Evolutionary conservation across 1,140 invertebrate genomes (phyloP), one percentile per base, ranked within the genome.

Genomic region (Lepidurus packardi): DNA sequence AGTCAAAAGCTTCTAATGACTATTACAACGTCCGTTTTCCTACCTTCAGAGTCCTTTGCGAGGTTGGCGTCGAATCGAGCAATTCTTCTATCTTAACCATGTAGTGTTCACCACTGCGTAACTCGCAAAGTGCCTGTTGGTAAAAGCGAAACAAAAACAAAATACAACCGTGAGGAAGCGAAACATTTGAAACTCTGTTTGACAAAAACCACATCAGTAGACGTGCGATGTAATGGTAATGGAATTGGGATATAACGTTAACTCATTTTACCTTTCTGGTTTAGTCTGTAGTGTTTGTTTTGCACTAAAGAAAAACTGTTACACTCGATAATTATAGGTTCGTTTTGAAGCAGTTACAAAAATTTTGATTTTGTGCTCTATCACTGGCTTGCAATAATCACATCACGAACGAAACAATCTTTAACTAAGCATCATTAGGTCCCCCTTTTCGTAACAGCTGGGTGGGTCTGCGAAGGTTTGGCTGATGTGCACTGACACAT

Each of bases 281-380:
- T 21, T 11, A 65, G 21, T 21, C 16, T 16, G 21, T 65, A 4
- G 0, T 21, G 53, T 65, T 65, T 9, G 53, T 65, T 21, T n/a
- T 21, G 21, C 53, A n/a, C 21, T n/a, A 16, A 65, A 65, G 53
- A 21, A 21, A 65, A 65, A 65, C 21, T 65, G 53, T 34, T 65
- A 65, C 53, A 65, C 53, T 65, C 34, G 34, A 34, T 65, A 65
- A 65, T 65, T n/a, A 16, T 21, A 65, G n/a, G 53, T 65, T 65
- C 21, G 8, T 65, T 65, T 65, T 65, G 21, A 65, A 65, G 9
- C 13, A 21, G 53, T 65, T 65, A n/a, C 53, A 65, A 65, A 34
- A 65, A 65, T 65, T 65, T 65, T 65, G 53, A 65, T 65, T 65
- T 65, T 65, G 21, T 65, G 53, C 53, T 65, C 53, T 65, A 65